Base-by-base conservation (phyloP, 2,797 vertebrate species). In the Artibeus lituratus region DNA sequence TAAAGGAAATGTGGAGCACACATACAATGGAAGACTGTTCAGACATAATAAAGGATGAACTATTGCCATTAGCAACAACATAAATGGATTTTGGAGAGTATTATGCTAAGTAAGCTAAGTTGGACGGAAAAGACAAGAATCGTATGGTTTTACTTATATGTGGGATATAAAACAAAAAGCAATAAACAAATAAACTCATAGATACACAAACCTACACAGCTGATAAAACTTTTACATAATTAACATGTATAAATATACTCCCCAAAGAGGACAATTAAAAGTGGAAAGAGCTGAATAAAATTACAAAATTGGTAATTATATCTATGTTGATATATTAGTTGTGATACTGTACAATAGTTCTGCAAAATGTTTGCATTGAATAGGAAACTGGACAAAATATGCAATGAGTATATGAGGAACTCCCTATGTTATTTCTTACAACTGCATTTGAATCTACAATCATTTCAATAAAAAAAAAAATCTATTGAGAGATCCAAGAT, bases 401-500 rank as follows among this genome's bases (percentile, higher is more conserved):
- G 51, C 18, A 37, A 90, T 24, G 18, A 53, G 16, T 55, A 32
- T 76, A 44, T 18, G 77, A 78, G n/a, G 55, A 73, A 22, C 4
- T 47, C 19, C 67, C 3, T 72, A 29, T n/a, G 9, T 80, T 57
- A 49, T 65, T 89, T 83, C 32, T 78, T 84, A 53, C 0, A 80
- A 89, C 12, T 76, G 29, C 32, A 81, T 83, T 26, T 73, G 12
- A 55, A 83, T 44, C 35, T 76, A 81, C 2, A 84, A 74, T 72
- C 26, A 67, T 88, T 92, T 86, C 32, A 90, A 62, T 53, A 24
- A 32, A 89, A 94, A 73, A 69, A 89, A 94, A 73, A 69, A 49
- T 39, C 32, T 65, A 53, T 80, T 89, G 76, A 59, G 57, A 5
- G 26, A 59, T 29, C 26, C 57, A 59, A 59, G 57, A 29, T 29